Conservation (phyloP, 1,140 invertebrate genomes). For the Meloidogyne hapla region DNA sequence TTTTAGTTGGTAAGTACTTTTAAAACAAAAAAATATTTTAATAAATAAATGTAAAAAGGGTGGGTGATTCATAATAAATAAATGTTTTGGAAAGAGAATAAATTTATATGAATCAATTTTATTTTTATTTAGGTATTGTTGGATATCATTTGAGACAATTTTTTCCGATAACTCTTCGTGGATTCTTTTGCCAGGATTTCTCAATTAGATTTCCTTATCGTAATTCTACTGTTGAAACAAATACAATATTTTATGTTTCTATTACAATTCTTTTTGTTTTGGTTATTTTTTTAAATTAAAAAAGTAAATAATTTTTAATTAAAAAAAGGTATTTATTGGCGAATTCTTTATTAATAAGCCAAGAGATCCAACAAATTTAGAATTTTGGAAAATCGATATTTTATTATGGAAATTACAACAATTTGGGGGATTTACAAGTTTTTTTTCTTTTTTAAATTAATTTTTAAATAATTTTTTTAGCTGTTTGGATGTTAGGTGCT, state of each 20-base stretch:
- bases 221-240: neutral
- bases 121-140: neutral
- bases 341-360: conserved; percentile 3
- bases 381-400: neutral
- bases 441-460: neutral
- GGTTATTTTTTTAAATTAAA: too few relatives aligned
- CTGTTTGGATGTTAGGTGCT: conserved; percentile 16
- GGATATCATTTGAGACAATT: neutral
- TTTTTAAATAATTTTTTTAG: neutral
- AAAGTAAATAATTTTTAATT: neutral
- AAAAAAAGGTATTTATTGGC: neutral
- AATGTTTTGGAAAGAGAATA: too few relatives aligned
- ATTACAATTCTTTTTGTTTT: neutral
- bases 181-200: neutral
- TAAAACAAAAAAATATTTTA: too few relatives aligned
- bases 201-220: neutral
- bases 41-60: too few relatives aligned
- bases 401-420: neutral
- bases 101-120: too few relatives aligned
- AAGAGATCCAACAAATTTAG: neutral
- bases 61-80: too few relatives aligned
- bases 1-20: too few relatives aligned
- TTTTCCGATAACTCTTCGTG: neutral
- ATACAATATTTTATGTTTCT: neutral
- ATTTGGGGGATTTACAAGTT: conserved; percentile 1